Evolutionary conservation across 2,888 invertebrate species (phyloP).

Genomic region (Stenotaenia linearis): DNA sequence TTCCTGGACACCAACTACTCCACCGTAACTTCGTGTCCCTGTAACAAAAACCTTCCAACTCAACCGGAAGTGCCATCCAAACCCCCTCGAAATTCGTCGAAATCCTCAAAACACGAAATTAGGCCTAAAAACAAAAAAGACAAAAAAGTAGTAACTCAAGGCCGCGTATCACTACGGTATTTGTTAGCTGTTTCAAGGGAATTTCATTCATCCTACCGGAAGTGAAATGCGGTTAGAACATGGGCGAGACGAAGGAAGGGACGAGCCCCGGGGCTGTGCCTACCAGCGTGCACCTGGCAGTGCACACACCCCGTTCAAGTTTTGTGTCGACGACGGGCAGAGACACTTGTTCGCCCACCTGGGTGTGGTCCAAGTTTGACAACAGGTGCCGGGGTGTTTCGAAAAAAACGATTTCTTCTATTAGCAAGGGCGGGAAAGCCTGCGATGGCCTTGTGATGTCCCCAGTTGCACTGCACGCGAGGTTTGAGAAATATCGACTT

Average conservation of each 20-base stretch:
- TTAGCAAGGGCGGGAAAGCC: background rate
- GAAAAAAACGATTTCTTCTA: background rate
- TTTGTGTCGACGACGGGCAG: background rate
- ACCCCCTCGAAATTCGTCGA: too few species aligned
- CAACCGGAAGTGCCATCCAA: too few species aligned
- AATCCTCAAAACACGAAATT: too few species aligned
- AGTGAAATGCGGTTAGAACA: background rate
- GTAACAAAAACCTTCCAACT: too few species aligned
- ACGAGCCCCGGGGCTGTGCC: background rate
- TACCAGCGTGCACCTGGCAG: slow-evolving; percentile 3
- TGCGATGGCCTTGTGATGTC: slow-evolving; percentile 5
- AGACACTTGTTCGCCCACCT: slow-evolving; percentile 12
- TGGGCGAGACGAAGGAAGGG: background rate
- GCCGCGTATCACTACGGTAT: background rate
- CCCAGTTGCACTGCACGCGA: background rate
- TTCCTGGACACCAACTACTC: too few species aligned
- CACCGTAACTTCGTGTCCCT: too few species aligned
- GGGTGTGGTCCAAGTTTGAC: background rate
- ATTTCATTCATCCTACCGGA: slow-evolving; percentile 10
- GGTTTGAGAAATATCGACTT: background rate
- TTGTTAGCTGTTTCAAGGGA: background rate
- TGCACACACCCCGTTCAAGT: background rate
- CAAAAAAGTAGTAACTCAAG: too few species aligned
- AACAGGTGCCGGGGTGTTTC: slow-evolving; percentile 8
- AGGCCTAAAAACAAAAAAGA: too few species aligned